phyloP scores from a whole-genome alignment of 2,797 vertebrate genomes.

The Melanotaenia pygmaea region DNA sequence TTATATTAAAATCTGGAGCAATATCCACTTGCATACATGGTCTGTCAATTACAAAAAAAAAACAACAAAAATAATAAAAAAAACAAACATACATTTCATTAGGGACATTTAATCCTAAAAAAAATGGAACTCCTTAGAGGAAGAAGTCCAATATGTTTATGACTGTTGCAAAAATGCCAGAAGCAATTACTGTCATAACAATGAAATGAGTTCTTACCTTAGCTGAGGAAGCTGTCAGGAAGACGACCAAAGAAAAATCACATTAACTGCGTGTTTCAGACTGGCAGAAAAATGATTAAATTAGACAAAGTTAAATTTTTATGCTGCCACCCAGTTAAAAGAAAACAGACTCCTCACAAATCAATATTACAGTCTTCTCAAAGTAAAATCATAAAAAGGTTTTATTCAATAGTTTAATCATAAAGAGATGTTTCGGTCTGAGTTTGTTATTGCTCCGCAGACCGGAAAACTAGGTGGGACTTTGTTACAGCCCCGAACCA shows the following conservation, averaged over 20 bases:
- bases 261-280: constrained; percentile 26
- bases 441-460: too few species aligned
- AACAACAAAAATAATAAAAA: too few species aligned
- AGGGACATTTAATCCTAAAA: constrained; percentile 12
- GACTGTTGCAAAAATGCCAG: constrained; percentile 21
- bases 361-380: too few species aligned
- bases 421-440: too few species aligned
- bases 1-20: constrained; percentile 68
- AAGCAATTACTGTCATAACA: constrained; percentile 12
- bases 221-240: constrained; percentile 83
- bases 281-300: neutral
- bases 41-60: constrained; percentile 50
- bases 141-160: constrained; percentile 27
- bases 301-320: neutral
- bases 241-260: constrained; percentile 21
- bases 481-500: too few species aligned
- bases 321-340: neutral
- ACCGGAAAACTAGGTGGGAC: too few species aligned
- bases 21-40: constrained; percentile 52
- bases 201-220: constrained; percentile 74
- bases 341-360: neutral
- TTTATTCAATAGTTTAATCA: too few species aligned
- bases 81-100: constrained; percentile 11
- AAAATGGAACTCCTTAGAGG: constrained; percentile 24
- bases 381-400: too few species aligned